A percentile compares a stretch with the other conserved stretches of the same genome.
Conservation (phyloP, 1,140 invertebrate genomes). For the Lucilia sericata region DNA sequence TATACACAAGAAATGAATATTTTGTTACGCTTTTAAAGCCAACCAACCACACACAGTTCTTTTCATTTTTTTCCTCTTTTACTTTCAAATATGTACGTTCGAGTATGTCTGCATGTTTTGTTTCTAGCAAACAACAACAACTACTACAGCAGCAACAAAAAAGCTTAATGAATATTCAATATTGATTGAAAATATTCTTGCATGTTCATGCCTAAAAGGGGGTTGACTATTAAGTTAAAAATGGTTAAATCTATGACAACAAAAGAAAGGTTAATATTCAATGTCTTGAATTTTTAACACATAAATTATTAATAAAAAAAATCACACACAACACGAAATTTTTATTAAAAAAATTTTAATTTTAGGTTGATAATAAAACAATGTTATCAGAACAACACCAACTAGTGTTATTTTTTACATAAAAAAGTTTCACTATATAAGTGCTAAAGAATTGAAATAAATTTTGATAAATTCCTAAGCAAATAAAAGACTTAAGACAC, state of each 20-base stretch:
- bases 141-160: too few species aligned
- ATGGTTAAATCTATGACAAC: neutral
- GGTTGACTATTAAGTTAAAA: neutral
- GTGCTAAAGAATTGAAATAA: neutral
- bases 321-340: neutral
- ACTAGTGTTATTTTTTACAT: neutral
- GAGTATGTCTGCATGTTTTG: too few species aligned
- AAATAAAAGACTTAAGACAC: conserved; percentile 16
- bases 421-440: neutral
- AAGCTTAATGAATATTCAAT: conserved; percentile 3
- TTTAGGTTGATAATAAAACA: neutral
- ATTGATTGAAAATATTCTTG: neutral
- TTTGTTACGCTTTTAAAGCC: neutral
- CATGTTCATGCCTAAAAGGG: neutral
- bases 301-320: conserved; percentile 6
- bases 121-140: neutral
- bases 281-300: neutral
- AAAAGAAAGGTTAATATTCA: neutral
- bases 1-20: neutral
- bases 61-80: neutral
- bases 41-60: neutral
- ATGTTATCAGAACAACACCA: neutral
- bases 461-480: neutral
- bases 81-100: neutral
- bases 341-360: neutral